Conservation (phyloP, 2,888 invertebrate genomes). For the Dryocosmus kuriphilus region DNA sequence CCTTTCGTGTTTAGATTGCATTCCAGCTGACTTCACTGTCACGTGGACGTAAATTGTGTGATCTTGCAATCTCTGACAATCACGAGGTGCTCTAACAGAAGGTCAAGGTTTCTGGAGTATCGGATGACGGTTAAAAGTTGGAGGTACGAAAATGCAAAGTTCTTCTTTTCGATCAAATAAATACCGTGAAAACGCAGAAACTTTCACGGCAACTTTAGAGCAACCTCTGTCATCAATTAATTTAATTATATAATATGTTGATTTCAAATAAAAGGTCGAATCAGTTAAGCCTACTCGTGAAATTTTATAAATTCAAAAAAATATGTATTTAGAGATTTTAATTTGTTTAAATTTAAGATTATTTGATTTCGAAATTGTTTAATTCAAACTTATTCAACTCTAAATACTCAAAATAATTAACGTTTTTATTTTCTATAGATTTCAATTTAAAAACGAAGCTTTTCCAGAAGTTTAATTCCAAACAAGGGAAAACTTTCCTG, state of each 20-base stretch:
- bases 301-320: no score
- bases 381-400: no score
- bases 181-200: slow-evolving; percentile 6
- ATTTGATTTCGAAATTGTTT: no score
- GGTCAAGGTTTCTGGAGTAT: slow-evolving; percentile 30
- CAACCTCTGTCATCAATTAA: slow-evolving; percentile 8
- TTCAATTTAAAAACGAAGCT: background rate
- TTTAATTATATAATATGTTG: background rate
- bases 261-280: background rate
- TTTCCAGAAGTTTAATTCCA: background rate
- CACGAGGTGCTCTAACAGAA: slow-evolving; percentile 20
- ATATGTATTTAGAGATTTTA: no score
- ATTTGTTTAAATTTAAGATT: no score
- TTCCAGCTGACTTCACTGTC: slow-evolving; percentile 12
- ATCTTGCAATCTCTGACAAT: slow-evolving; percentile 14
- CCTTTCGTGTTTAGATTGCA: slow-evolving; percentile 12
- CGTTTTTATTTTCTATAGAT: no score
- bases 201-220: background rate
- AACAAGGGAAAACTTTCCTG: background rate
- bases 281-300: no score
- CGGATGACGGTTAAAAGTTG: slow-evolving; percentile 14
- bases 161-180: slow-evolving; percentile 3
- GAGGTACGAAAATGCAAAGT: slow-evolving; percentile 10
- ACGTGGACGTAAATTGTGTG: slow-evolving; percentile 23
- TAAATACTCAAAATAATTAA: no score